Conservation (phyloP, 2,888 invertebrate species). For the Proisotoma minuta region DNA sequence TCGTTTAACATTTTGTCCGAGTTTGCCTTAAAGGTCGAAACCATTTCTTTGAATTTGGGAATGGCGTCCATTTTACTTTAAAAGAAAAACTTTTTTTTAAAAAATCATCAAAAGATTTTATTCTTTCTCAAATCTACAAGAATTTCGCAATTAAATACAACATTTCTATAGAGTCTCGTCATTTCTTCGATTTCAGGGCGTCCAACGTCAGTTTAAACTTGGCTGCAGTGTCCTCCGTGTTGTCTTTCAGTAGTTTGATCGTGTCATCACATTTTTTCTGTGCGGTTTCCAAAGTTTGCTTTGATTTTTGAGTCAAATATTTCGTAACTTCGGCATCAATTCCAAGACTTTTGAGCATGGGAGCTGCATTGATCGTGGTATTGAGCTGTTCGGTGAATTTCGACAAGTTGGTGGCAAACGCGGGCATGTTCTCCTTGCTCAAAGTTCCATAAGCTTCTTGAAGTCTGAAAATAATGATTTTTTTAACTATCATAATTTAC, state of each 20-base stretch:
- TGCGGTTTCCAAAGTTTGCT: conserved; percentile 8
- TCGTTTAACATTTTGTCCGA: conserved; percentile 14
- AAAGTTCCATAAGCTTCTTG: not conserved
- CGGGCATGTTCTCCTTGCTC: not conserved
- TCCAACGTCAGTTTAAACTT: conserved; percentile 14
- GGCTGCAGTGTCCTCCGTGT: conserved; percentile 20
- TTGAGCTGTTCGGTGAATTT: not conserved
- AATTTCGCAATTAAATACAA: too few relatives aligned
- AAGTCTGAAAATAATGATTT: not conserved
- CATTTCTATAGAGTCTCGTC: too few relatives aligned
- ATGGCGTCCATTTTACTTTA: too few relatives aligned
- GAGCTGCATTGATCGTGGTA: not conserved
- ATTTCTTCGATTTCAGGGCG: not conserved
- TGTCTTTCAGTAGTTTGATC: conserved; percentile 10
- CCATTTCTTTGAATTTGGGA: conserved; percentile 19
- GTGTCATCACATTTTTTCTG: conserved; percentile 5
- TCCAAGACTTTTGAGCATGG: not conserved
- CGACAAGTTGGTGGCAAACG: not conserved
- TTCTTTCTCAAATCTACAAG: too few relatives aligned
- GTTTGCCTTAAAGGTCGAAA: conserved; percentile 16
- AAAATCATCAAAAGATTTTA: too few relatives aligned
- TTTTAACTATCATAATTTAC: not conserved
- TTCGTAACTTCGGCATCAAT: not conserved
- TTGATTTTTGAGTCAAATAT: not conserved
- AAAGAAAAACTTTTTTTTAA: too few relatives aligned